A percentile compares a stretch with the other conserved stretches of the same genome.
Evolutionary conservation across 2,797 vertebrate genomes (phyloP).

Genomic region (Rhyacichthys aspro): DNA sequence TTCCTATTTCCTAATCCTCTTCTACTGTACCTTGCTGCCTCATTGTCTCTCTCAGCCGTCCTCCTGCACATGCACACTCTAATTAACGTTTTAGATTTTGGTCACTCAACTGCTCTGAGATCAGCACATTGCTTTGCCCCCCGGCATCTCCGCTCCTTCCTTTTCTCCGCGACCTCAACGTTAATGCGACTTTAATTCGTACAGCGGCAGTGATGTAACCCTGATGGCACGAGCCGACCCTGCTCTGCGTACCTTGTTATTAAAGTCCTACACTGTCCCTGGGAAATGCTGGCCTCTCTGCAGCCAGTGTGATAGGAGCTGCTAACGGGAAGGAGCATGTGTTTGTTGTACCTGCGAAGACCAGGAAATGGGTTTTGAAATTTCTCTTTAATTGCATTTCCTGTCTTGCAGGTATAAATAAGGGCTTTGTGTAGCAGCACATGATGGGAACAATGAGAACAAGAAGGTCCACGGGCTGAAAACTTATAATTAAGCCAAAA

Average conservation of each 20-base stretch:
- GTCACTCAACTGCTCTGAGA: slow-evolving; percentile 53
- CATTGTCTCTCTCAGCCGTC: too few species aligned
- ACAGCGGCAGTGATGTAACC: slow-evolving; percentile 65
- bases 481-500: slow-evolving; percentile 47
- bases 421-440: slow-evolving; percentile 14
- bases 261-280: slow-evolving; percentile 61
- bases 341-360: slow-evolving; percentile 37
- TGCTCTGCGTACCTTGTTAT: slow-evolving; percentile 55
- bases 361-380: slow-evolving; percentile 33
- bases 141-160: slow-evolving; percentile 38
- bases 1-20: too few species aligned
- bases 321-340: slow-evolving; percentile 35
- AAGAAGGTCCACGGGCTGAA: slow-evolving; percentile 22
- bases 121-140: slow-evolving; percentile 52
- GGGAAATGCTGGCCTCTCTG: slow-evolving; percentile 54
- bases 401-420: slow-evolving; percentile 40
- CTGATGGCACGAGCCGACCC: slow-evolving; percentile 64
- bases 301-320: slow-evolving; percentile 24
- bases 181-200: slow-evolving; percentile 72
- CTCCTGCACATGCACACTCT: slow-evolving; percentile 22
- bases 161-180: slow-evolving; percentile 38
- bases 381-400: slow-evolving; percentile 55
- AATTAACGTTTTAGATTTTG: slow-evolving; percentile 61
- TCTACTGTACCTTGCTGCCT: slow-evolving; percentile 17
- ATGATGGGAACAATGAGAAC: slow-evolving; percentile 25